Evolutionary conservation across 1,140 invertebrate species (phyloP).

Genomic region (Magallana gigas): DNA sequence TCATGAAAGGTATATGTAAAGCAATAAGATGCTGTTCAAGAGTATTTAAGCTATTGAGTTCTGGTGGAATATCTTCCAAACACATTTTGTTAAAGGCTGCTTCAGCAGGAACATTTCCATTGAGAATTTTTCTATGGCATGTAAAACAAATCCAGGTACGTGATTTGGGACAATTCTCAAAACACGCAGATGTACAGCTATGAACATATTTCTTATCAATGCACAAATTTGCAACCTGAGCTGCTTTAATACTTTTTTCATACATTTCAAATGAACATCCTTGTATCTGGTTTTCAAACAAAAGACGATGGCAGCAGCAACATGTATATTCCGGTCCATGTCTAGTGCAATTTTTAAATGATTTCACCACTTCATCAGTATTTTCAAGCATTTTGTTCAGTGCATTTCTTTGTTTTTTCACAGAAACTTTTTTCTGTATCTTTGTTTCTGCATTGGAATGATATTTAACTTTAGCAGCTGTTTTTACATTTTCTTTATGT

Average conservation of each 20-base stretch:
- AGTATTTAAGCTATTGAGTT: neutral
- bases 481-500: neutral
- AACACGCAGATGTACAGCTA: too few relatives aligned
- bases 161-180: too few relatives aligned
- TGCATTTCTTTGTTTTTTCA: neutral
- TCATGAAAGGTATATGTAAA: neutral
- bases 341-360: neutral
- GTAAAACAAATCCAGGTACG: too few relatives aligned
- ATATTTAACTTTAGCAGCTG: neutral
- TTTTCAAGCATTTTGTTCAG: neutral
- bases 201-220: too few relatives aligned
- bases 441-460: neutral
- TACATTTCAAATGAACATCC: neutral
- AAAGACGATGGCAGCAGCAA: neutral
- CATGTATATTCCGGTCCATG: neutral
- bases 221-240: neutral
- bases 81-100: neutral
- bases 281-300: neutral
- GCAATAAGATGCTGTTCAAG: neutral
- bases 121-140: neutral
- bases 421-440: neutral
- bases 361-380: neutral
- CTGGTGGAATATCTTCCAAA: neutral
- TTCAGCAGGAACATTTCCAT: neutral
- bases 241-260: neutral